Conservation (phyloP, 2,888 invertebrate genomes). For the Nebria salina region DNA sequence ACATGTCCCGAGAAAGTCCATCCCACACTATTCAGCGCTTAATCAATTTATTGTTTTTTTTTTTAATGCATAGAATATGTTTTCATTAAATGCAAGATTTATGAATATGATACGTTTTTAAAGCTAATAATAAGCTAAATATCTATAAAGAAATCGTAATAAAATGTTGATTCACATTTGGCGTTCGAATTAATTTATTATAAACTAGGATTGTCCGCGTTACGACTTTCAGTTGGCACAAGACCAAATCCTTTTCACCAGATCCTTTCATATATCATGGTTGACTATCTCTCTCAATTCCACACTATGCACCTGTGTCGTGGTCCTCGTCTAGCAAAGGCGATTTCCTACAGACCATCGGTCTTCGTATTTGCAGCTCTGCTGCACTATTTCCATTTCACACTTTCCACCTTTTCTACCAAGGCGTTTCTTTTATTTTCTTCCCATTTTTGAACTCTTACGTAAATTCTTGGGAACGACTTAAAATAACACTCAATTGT, state of each 20-base stretch:
- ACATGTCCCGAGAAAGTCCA: neutral
- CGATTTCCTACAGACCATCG: conserved; percentile 30
- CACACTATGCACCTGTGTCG: neutral
- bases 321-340: conserved; percentile 17
- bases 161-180: conserved; percentile 35
- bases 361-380: conserved; percentile 36
- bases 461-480: conserved; percentile 3
- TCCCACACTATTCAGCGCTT: too few species aligned
- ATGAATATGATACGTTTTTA: neutral
- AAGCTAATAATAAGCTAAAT: neutral
- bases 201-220: conserved; percentile 39
- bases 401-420: conserved; percentile 13
- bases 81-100: neutral
- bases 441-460: neutral
- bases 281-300: conserved; percentile 23
- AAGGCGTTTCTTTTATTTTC: neutral
- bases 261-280: conserved; percentile 42
- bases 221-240: conserved; percentile 43
- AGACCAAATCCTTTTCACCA: conserved; percentile 38
- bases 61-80: too few species aligned
- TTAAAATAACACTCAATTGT: neutral
- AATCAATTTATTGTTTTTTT: too few species aligned
- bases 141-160: conserved; percentile 21
- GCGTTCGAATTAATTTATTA: conserved; percentile 40
- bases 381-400: conserved; percentile 38